Conservation (phyloP, 2,888 invertebrate genomes). For the Kuschelorhynchus macadamiae region DNA sequence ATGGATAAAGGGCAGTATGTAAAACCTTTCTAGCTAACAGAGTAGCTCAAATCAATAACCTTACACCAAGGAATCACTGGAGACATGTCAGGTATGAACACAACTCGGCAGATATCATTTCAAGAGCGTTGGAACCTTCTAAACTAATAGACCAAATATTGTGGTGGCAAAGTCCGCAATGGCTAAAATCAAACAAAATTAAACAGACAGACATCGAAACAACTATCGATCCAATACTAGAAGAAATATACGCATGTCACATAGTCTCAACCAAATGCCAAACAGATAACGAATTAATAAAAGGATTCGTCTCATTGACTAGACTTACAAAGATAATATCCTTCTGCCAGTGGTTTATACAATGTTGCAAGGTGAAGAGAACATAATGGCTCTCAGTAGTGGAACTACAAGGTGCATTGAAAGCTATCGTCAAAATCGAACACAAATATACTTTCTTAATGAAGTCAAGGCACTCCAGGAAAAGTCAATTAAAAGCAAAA, state of each 20-base stretch:
- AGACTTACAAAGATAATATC: background rate
- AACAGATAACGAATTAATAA: background rate
- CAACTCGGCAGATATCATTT: background rate
- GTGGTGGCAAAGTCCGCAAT: too few relatives aligned
- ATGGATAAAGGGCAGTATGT: background rate
- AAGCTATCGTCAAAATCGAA: background rate
- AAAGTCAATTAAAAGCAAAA: background rate
- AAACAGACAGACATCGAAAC: too few relatives aligned
- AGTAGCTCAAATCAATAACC: too few relatives aligned
- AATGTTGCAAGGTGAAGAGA: background rate
- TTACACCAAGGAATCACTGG: too few relatives aligned
- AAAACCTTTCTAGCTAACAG: background rate
- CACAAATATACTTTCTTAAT: background rate
- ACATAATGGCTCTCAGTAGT: background rate
- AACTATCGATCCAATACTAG: background rate
- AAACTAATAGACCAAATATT: too few relatives aligned
- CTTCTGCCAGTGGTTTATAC: background rate
- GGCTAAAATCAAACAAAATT: too few relatives aligned
- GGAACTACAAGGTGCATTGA: background rate
- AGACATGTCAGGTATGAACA: background rate
- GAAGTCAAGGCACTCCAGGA: background rate
- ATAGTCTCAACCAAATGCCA: background rate
- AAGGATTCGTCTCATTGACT: too few relatives aligned
- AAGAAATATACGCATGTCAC: background rate
- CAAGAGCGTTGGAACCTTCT: background rate